Evolutionary conservation across 2,797 vertebrate species (phyloP).

Genomic region (Peromyscus eremicus): DNA sequence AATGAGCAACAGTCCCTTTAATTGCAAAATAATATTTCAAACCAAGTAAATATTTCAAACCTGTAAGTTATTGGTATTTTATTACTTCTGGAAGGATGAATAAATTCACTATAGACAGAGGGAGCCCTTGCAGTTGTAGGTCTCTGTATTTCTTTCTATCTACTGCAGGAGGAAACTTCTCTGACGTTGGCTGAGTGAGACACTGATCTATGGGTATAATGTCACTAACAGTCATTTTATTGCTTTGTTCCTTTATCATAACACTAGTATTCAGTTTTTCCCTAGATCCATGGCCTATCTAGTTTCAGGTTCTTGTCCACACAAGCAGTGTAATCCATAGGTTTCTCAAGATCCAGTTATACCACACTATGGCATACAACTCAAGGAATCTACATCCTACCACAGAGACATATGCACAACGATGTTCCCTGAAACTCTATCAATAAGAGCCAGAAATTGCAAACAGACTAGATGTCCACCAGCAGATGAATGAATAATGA

Average conservation of each 20-base stretch:
- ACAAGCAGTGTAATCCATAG: not conserved
- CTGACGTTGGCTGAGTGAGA: not conserved
- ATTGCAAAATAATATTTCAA: not conserved
- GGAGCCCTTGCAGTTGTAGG: not conserved
- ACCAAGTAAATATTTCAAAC: not conserved
- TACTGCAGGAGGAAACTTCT: too few relatives aligned
- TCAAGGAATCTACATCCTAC: not conserved
- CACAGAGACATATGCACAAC: not conserved
- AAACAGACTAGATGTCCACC: not conserved
- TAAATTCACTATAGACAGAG: not conserved
- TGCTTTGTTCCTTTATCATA: not conserved
- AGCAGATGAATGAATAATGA: not conserved
- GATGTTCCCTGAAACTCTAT: not conserved
- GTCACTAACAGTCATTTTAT: not conserved
- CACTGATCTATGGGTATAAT: not conserved
- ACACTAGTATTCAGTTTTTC: not conserved
- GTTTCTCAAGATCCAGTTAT: not conserved
- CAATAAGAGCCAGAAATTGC: not conserved
- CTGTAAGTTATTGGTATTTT: not conserved
- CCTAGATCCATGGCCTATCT: not conserved
- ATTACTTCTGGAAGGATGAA: not conserved
- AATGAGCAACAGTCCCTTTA: not conserved
- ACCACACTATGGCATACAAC: not conserved
- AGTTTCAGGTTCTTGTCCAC: not conserved
- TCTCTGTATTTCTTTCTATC: not conserved